Base-by-base conservation (phyloP, 2,888 invertebrate species). In the Ecliptopera silaceata region DNA sequence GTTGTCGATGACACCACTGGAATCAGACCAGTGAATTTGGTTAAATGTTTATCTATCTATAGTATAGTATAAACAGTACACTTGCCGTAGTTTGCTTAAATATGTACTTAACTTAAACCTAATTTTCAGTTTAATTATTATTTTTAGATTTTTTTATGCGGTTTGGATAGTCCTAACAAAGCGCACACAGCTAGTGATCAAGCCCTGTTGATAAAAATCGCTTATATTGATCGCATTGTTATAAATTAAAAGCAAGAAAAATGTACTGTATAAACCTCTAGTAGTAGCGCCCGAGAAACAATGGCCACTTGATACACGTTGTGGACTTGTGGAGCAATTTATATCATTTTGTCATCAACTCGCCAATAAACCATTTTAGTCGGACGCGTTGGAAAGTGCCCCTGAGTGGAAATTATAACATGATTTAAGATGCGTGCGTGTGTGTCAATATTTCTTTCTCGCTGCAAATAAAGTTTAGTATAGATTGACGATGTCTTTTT, bases 221-320 rank as follows among this genome's bases (percentile, higher is more conserved):
- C 20, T 4, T 20, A 20, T 20, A 2, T 3, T 32, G 70, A 69
- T 68, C 59, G 63, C 62, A 58, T 64, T 61, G 65, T 69, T 69
- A 20, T 4, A 20, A 20, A 20, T 2, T 20, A 70, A 68, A 61
- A 56, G 56, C 50, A 64, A 65, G 64, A 63, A 68, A 70, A 68
- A 59, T 51, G 53, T 57, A 57, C 65, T 57, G 62, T 64, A 57
- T 63, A 66, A 65, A 61, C 31, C 18, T 32, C 32, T 31, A 32
- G 32, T 20, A 49, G 4, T 11, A 20, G 13, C 17, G 32, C 18
- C 38, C 32, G n/a, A 42, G 34, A 36, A 39, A 48, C 53, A 56
- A 64, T 60, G 46, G 43, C 60, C 51, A 50, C 56, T 65, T 60
- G 49, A 55, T 13, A 57, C 38, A 50, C 44, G 26, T 43, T 39